Conservation (phyloP, 92 coral and sea anemone species). For the Actinernus sp. region DNA sequence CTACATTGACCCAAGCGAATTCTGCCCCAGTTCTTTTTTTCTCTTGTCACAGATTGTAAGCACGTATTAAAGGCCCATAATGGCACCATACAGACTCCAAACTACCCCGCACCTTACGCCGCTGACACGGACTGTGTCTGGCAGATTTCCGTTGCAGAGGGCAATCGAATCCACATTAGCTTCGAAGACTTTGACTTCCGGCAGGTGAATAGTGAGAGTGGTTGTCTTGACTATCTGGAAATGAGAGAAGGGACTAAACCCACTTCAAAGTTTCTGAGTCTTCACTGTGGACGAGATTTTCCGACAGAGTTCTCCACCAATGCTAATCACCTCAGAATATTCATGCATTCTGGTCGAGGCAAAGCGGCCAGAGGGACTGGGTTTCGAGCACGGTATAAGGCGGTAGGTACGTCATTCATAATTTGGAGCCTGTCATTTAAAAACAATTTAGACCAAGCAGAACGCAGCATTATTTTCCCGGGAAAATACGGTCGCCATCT, state of each 20-base stretch:
- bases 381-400: slow-evolving; percentile 53
- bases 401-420: slow-evolving; percentile 66
- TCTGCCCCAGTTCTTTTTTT: too few relatives aligned
- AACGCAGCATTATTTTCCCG: too few relatives aligned
- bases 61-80: too few relatives aligned
- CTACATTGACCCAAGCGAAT: too few relatives aligned
- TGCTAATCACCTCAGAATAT: slow-evolving; percentile 42
- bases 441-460: too few relatives aligned
- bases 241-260: slow-evolving; percentile 75
- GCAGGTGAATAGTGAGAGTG: slow-evolving; percentile 44
- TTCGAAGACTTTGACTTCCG: slow-evolving; percentile 65
- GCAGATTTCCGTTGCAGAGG: slow-evolving; percentile 74
- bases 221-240: slow-evolving; percentile 81
- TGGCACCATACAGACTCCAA: slow-evolving; percentile 60
- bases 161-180: slow-evolving; percentile 68
- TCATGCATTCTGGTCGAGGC: slow-evolving; percentile 56
- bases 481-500: too few relatives aligned
- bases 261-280: slow-evolving; percentile 71
- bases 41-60: too few relatives aligned
- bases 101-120: slow-evolving; percentile 55
- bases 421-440: too few relatives aligned
- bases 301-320: slow-evolving; percentile 46
- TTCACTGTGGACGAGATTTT: slow-evolving; percentile 75
- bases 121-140: slow-evolving; percentile 73
- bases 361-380: slow-evolving; percentile 39